Base-by-base conservation (phyloP, 2,888 invertebrate species). In the Nomada fucata region DNA sequence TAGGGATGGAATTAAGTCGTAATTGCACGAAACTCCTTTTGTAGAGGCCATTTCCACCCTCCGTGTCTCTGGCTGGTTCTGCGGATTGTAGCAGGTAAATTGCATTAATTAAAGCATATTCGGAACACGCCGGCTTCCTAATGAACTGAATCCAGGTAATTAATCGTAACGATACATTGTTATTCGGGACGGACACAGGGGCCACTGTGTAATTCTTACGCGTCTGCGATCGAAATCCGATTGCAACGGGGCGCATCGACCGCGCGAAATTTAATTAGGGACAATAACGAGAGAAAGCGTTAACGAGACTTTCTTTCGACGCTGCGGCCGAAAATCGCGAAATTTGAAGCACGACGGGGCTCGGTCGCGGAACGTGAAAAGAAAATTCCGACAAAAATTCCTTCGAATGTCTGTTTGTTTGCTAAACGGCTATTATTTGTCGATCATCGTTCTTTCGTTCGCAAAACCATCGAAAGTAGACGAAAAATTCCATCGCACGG, bases 101-200 rank as follows among this genome's bases (percentile, higher is more conserved):
- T 59, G 60, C 65, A 71, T 68, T 83, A 67, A 83, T 83, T 77
- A 77, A 77, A 69, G 61, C 63, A 69, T 70, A 73, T 73, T 73
- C 73, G 73, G 73, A 70, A 61, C 77, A 69, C 82, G 61, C 29
- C 29, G 23, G 18, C 57, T 60, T 36, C 29, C 77, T 77, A 82
- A 83, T 77, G 83, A 83, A 83, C 64, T 60, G 83, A 79, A 72
- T 83, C 68, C 71, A 60, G 72, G 71, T 83, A 83, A 78, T 83
- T 71, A 79, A 79, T 76, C 77, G 77, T 74, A 79, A 78, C 75
- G 59, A 63, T 57, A 73, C 68, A 79, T 83, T 83, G 79, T 79
- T 64, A 76, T 67, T 72, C 80, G 73, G 15, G 57, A 69, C 57
- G 26, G 79, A 44, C 55, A 36, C 64, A 47, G 47, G 50, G 47